Base-by-base conservation (phyloP, 2,888 invertebrate species). In the Rhimphoctona megacephalus region DNA sequence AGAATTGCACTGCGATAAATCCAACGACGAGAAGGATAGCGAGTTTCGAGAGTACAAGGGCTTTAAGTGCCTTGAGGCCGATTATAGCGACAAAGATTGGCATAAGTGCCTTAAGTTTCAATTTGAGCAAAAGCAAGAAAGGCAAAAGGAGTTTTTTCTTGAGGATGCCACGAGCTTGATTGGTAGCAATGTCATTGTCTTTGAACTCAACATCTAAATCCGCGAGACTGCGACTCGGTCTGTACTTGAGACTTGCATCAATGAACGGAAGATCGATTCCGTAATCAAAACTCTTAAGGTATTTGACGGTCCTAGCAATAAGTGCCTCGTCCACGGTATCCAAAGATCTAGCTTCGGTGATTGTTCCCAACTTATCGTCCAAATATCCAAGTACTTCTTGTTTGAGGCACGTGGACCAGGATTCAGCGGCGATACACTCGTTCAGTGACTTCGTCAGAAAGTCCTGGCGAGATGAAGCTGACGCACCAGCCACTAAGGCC, bases 131-230 rank as follows among this genome's bases (percentile, higher is more conserved):
- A 89, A 98, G 95, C 90, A 98, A 95, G 87, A 98, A 95, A 22
- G 98, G 98, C 92, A 98, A 95, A 88, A 98, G 95, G 72, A 98
- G 96, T 94, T 98, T 98, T 95, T 98, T 97, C 95, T 98, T 97
- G 92, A 97, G 95, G 83, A 95, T 93, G 91, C 97, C 97, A 88
- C 97, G 96, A 91, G 97, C 98, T 76, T 94, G 93, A 30, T 85
- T 91, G 3, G 93, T 93, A 0, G 92, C 93, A 1, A 91, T 89
- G 30, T 92, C 90, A 81, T 93, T 92, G 46, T 91, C 87, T 46
- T 91, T 91, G 90, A 95, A 95, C 81, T 94, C 93, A 9, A 95
- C 87, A 67, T 95, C 94, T 87, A 95, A 91, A 88, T 95, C 95
- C 8, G 92, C 91, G 30, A 95, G 88, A 49, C 94, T 94, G 74